Conservation (phyloP, 2,797 vertebrate genomes). For the Manis pentadactyla region DNA sequence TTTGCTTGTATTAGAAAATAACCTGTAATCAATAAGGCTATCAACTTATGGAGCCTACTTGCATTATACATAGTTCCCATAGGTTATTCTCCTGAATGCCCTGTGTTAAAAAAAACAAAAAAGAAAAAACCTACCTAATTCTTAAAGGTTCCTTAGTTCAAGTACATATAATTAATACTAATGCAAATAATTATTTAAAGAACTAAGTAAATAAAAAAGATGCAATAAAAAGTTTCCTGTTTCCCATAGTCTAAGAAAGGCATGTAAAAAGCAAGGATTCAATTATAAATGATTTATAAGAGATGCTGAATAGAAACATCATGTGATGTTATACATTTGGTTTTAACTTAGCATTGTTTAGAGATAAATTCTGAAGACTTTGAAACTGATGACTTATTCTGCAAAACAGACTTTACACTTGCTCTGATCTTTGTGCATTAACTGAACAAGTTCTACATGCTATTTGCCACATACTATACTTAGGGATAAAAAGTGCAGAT, state of each 20-base stretch:
- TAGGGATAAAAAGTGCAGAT: background rate
- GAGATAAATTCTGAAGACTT: constrained; percentile 31
- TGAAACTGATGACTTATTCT: constrained; percentile 32
- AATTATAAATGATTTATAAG: constrained; percentile 58
- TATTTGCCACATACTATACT: background rate
- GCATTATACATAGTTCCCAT: constrained; percentile 68
- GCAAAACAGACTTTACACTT: constrained; percentile 46
- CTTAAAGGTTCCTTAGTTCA: constrained; percentile 63
- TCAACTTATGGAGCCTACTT: constrained; percentile 66
- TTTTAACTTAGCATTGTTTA: constrained; percentile 55
- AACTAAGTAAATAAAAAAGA: constrained; percentile 61
- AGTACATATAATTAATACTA: constrained; percentile 53
- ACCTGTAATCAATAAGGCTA: constrained; percentile 76
- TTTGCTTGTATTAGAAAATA: constrained; percentile 65
- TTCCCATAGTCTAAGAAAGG: constrained; percentile 30
- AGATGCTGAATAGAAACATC: constrained; percentile 54
- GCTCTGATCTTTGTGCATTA: constrained; percentile 26
- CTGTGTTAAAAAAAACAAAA: constrained; percentile 37
- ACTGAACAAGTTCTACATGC: background rate
- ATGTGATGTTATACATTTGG: constrained; percentile 14
- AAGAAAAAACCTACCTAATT: background rate
- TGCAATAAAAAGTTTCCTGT: constrained; percentile 32
- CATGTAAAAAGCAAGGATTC: constrained; percentile 36
- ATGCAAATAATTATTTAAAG: constrained; percentile 57
- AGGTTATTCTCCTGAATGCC: constrained; percentile 20